Conservation (phyloP, 2,113 vertebrate genomes). For the Zosterops borbonicus region DNA sequence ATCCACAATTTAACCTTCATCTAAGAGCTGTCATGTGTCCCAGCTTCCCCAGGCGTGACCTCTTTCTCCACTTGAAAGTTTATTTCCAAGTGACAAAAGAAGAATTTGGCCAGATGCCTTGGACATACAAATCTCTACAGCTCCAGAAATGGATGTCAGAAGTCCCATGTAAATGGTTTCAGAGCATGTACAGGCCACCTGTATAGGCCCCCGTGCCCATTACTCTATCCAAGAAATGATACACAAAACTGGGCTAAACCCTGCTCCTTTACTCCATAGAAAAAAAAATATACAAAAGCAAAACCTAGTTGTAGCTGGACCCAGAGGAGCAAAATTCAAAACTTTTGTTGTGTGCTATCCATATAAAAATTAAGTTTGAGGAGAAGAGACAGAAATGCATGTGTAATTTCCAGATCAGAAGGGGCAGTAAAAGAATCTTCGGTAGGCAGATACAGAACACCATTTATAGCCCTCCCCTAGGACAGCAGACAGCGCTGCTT, state of each 20-base stretch:
- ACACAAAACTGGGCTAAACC: not conserved
- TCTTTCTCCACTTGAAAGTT: not conserved
- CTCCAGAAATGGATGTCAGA: rapidly evolving
- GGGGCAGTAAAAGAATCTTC: not conserved
- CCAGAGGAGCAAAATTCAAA: not conserved
- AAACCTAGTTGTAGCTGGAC: not conserved
- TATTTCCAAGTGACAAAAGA: not conserved
- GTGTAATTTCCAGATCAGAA: not conserved
- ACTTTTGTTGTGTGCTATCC: not conserved
- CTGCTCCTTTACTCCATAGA: not conserved
- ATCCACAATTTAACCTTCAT: not conserved
- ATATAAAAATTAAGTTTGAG: not conserved
- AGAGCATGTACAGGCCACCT: not conserved
- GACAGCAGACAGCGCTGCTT: not conserved
- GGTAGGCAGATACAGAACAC: not conserved
- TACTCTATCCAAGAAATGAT: not conserved
- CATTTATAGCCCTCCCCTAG: not conserved
- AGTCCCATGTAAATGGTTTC: not conserved
- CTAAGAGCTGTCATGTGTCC: not conserved
- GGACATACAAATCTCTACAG: not conserved
- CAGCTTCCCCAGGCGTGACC: not conserved
- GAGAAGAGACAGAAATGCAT: not conserved
- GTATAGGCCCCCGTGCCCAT: not conserved
- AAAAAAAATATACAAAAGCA: not conserved
- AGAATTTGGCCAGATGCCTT: not conserved